phyloP scores from a whole-genome alignment of 2,797 vertebrate species.

The Caiman crocodilus region DNA sequence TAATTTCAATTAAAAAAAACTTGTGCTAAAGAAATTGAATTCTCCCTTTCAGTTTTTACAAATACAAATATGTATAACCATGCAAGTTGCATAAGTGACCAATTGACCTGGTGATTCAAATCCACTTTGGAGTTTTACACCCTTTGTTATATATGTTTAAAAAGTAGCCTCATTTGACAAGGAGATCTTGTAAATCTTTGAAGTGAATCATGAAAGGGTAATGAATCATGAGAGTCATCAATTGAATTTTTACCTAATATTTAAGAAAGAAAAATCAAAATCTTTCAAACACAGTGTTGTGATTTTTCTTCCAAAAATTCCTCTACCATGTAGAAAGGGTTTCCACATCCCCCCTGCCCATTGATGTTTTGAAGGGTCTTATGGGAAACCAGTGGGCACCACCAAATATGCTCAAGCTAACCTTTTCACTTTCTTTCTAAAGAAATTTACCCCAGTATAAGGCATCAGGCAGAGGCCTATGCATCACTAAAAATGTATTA shows the following conservation, averaged over 20 bases:
- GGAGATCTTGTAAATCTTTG: constrained; percentile 48
- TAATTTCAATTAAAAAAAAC: constrained; percentile 29
- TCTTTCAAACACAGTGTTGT: not conserved
- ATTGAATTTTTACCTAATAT: constrained; percentile 47
- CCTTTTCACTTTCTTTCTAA: not conserved
- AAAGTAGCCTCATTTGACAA: constrained; percentile 48
- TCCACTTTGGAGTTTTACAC: constrained; percentile 36
- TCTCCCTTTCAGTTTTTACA: not conserved
- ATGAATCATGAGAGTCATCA: not conserved
- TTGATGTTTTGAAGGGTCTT: constrained; percentile 3
- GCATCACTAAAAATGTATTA: not conserved
- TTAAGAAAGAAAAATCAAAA: not conserved
- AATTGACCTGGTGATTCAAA: constrained; percentile 32
- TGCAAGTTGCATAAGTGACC: not conserved
- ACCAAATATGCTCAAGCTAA: not conserved
- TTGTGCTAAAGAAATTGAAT: not conserved
- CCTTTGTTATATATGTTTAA: constrained; percentile 43
- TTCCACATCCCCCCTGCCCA: not conserved
- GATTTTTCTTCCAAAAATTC: not conserved
- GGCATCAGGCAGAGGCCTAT: not conserved
- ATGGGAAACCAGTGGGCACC: not conserved
- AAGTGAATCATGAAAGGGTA: constrained; percentile 33
- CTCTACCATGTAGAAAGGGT: not conserved
- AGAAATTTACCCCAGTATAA: not conserved
- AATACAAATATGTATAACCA: not conserved